phyloP scores from a whole-genome alignment of 1,140 invertebrate species.

The Caerostris darwini region DNA sequence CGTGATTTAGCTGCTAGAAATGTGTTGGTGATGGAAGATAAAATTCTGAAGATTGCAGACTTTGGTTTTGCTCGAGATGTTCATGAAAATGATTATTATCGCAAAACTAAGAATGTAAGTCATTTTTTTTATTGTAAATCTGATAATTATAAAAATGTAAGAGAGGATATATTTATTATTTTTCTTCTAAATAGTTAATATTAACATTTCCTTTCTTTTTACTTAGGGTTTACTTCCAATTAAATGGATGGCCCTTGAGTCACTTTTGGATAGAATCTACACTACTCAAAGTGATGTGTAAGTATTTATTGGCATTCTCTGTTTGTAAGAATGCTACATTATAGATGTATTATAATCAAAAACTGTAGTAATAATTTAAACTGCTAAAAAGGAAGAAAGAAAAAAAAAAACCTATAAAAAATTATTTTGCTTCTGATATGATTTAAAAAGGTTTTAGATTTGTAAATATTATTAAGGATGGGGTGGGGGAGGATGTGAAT shows the following conservation, averaged over 20 bases:
- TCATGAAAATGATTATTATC: slow-evolving; percentile 96
- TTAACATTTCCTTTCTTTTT: slow-evolving; percentile 80
- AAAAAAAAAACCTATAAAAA: no score
- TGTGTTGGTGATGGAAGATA: slow-evolving; percentile 96
- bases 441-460: no score
- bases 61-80: slow-evolving; percentile 98
- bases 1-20: slow-evolving; percentile 98
- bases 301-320: neutral
- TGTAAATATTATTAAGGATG: no score
- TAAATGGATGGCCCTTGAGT: slow-evolving; percentile 99
- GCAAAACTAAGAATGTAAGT: slow-evolving; percentile 95
- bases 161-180: neutral
- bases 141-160: neutral
- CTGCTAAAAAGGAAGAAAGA: no score
- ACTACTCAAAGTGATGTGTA: slow-evolving; percentile 98
- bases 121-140: neutral
- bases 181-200: neutral
- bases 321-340: no score
- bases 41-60: slow-evolving; percentile 94
- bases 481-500: no score
- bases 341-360: no score
- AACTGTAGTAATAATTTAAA: no score
- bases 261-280: slow-evolving; percentile 95
- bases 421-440: no score
- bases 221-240: slow-evolving; percentile 92